Conservation (phyloP, 2,797 vertebrate genomes). For the Sebastes steindachneri region DNA sequence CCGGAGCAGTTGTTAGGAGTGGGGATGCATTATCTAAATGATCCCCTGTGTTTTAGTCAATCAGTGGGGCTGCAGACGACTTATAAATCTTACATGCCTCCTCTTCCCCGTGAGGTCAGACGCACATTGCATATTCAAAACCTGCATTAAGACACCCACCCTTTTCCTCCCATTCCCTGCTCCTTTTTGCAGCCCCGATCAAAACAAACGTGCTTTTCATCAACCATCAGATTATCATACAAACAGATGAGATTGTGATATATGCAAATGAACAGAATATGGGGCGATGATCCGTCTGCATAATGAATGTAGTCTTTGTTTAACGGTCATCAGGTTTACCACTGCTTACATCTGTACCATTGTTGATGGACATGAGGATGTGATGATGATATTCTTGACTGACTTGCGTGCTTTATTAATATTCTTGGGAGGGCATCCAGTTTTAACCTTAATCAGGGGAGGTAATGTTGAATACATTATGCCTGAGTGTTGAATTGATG, state of each 20-base stretch:
- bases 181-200: constrained; percentile 35
- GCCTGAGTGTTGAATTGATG: constrained; percentile 30
- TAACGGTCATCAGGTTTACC: constrained; percentile 70
- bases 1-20: constrained; percentile 52
- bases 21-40: constrained; percentile 73
- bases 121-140: constrained; percentile 80
- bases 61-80: constrained; percentile 68
- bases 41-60: constrained; percentile 81
- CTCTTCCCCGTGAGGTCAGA: constrained; percentile 73
- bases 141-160: constrained; percentile 69
- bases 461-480: constrained; percentile 38
- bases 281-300: constrained; percentile 68
- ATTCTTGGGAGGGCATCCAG: constrained; percentile 45
- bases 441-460: constrained; percentile 51
- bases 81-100: constrained; percentile 82
- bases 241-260: constrained; percentile 71
- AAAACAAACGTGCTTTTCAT: constrained; percentile 65
- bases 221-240: constrained; percentile 74
- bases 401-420: constrained; percentile 65
- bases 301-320: constrained; percentile 78
- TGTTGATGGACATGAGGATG: constrained; percentile 72
- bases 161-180: constrained; percentile 5
- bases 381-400: constrained; percentile 70
- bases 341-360: constrained; percentile 70
- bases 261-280: constrained; percentile 74